A percentile compares a stretch with the other conserved stretches of the same genome.
Conservation (phyloP, 2,113 vertebrate species). For the Orthonyx spaldingii region DNA sequence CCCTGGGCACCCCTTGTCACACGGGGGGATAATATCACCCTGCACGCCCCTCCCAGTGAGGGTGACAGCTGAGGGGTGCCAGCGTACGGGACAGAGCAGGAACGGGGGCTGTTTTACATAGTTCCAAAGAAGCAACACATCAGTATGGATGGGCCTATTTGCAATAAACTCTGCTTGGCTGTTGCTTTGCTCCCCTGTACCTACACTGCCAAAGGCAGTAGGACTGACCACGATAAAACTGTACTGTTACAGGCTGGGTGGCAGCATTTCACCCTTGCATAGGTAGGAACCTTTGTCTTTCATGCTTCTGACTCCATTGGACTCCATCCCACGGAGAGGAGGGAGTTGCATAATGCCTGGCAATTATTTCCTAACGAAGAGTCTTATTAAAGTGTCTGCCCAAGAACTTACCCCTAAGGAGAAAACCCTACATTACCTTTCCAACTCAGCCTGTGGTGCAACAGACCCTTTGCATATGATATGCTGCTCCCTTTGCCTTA, state of each 20-base stretch:
- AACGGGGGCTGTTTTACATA: fast-evolving
- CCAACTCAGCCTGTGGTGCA: not conserved
- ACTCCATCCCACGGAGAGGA: not conserved
- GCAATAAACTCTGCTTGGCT: not conserved
- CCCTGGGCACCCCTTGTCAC: not conserved
- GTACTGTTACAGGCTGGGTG: not conserved
- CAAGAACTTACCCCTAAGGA: not conserved
- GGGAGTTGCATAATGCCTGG: not conserved
- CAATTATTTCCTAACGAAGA: not conserved
- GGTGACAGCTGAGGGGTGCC: not conserved
- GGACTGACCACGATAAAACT: not conserved
- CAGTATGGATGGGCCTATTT: not conserved
- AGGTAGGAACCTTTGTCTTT: not conserved
- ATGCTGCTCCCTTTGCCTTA: not conserved
- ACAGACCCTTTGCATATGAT: not conserved
- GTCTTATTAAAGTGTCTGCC: not conserved
- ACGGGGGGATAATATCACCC: fast-evolving
- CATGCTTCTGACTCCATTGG: fast-evolving
- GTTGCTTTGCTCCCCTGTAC: not conserved
- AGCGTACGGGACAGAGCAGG: fast-evolving
- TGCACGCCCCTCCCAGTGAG: not conserved
- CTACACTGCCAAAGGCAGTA: not conserved
- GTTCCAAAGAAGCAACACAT: fast-evolving
- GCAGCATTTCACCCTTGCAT: not conserved
- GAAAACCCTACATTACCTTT: not conserved